Evolutionary conservation across 2,888 invertebrate genomes (phyloP), one percentile per base, ranked within the genome.

Genomic region (Steinernema scapterisci): DNA sequence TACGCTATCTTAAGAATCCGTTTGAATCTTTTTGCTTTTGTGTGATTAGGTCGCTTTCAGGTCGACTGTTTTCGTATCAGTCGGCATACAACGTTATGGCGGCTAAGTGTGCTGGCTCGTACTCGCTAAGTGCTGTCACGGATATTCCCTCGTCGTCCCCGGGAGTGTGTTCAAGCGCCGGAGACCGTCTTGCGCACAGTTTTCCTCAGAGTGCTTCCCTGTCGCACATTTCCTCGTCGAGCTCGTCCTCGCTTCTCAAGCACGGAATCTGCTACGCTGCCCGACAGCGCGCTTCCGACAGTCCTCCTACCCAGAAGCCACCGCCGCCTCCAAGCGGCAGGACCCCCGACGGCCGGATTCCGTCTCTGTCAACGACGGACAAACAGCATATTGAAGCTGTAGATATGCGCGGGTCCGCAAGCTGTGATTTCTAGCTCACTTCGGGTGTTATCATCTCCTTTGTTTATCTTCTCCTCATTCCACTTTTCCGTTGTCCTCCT

Each of bases 81-180:
- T 27, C 78, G 63, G 81, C 78, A 72, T 82, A 80, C 78, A 78
- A 77, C 13, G 78, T 76, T 21, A 51, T 82, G 76, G 80, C 82
- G 38, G 82, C 82, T 71, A 79, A 80, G 70, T 82, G 82, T 71
- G 81, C 81, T 19, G 81, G 81, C 31, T 80, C 82, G 72, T 82
- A 81, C 71, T 80, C 80, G 16, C 73, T 82, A 27, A 63, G 63
- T 31, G 63, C 63, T 27, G 63, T 63, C 38, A 63, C 63, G 27
- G 63, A 63, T 31, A 5, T 63, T 16, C 63, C 63, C 16, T 63
- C 63, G 31, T 63, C 63, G 11, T 63, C 63, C 1, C 63, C 63
- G 27, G 63, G 63, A 63, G 63, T 63, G 31, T 63, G 63, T 38
- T 63, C 63, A 31, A 63, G 38, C 63, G 63, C 27, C 19, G 63